Evolutionary conservation across 1,140 invertebrate species (phyloP), one percentile per base, ranked within the genome.

Genomic region (Andricus grossulariae): DNA sequence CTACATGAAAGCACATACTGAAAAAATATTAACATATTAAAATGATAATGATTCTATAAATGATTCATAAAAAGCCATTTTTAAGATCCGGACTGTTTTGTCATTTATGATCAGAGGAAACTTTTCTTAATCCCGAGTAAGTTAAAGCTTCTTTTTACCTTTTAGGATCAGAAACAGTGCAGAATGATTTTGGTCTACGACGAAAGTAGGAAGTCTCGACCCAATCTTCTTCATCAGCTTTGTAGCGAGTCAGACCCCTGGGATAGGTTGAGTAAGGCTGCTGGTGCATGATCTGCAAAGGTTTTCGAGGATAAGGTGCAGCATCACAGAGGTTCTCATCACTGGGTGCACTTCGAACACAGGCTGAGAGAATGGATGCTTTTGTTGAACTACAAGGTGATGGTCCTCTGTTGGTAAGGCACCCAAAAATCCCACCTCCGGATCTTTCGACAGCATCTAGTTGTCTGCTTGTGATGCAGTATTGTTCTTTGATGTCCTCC

Each of bases 401-500:
- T 66, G 89, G 89, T 32, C 90, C 89, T 66, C 88, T 87, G 45
- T 88, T 89, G 21, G 96, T 97, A 78, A 97, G 92, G 89, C 97
- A 98, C 81, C 97, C 96, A 89, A 97, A 96, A 84, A 97, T 95
- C 77, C 95, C 92, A 75, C 95, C 93, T 83, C 95, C 87, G 91
- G 94, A 88, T 93, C 94, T 92, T 88, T 98, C 97, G 81, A 98
- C 94, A 75, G 96, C 95, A 87, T 96, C 95, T 87, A 98, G 91
- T 89, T 97, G 96, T 85, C 97, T 95, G 88, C 95, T 96, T 85
- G 96, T 98, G 90, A 98, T 97, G 92, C 97, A 98, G 92, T 98
- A 98, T 89, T 98, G 96, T 85, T 97, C 96, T 52, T 95, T 92
- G 79, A 97, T 96, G 88, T 97, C 97, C 90, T 97, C 96, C 84